A percentile compares a stretch with the other conserved stretches of the same genome.
These are phyloP conservation scores for Musca vetustissima DNA, from an alignment of 1,140 invertebrate genomes.

Conservation along the genomic window DNA sequence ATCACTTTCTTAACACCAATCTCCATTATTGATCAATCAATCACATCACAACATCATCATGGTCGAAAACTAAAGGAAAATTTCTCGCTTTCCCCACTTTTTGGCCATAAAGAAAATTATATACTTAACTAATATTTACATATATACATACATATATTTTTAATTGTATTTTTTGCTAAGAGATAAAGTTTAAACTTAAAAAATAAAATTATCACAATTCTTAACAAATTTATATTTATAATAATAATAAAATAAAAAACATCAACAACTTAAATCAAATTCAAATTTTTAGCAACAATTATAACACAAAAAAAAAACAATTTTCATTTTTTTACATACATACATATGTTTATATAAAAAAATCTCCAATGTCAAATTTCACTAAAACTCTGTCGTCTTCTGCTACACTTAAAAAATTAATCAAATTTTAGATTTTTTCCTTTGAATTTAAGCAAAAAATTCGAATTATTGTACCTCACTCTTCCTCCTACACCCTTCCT, in stretches of 20 bases:
- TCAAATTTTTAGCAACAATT: slow-evolving; percentile 11
- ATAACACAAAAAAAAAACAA: not conserved
- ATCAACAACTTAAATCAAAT: slow-evolving; percentile 7
- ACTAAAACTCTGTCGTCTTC: no score
- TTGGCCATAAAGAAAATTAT: not conserved
- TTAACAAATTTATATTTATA: slow-evolving; percentile 13
- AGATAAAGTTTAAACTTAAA: not conserved
- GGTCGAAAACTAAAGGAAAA: not conserved
- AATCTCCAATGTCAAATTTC: no score
- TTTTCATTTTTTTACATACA: no score
- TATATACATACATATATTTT: slow-evolving; percentile 8
- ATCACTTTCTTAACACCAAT: not conserved
- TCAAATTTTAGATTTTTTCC: no score
- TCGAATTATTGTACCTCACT: no score
- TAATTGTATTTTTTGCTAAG: slow-evolving; percentile 23
- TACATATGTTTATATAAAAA: no score
- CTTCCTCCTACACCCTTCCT: no score
- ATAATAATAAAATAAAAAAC: not conserved
- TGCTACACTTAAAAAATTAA: no score
- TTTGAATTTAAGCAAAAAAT: no score
- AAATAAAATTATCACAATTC: slow-evolving; percentile 5
- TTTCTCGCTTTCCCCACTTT: not conserved
- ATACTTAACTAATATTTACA: slow-evolving; percentile 23
- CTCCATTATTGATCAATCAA: no score
- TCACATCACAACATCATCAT: not conserved